phyloP scores from a whole-genome alignment of 2,113 vertebrate genomes.

The Tupaia tana region DNA sequence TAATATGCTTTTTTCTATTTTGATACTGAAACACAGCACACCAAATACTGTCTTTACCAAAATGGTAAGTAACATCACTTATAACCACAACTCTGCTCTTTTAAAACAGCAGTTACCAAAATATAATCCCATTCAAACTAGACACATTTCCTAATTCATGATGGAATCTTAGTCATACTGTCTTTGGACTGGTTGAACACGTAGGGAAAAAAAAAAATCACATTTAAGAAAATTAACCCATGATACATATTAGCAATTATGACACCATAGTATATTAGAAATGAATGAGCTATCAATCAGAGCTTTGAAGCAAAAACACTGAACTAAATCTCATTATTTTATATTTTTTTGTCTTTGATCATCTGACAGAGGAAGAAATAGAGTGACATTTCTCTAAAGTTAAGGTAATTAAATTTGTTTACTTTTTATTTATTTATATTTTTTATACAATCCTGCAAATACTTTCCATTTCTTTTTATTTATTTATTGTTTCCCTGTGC shows the following conservation, averaged over 20 bases:
- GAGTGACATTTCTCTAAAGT: neutral
- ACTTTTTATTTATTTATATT: neutral
- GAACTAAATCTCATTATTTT: neutral
- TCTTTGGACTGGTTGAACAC: neutral
- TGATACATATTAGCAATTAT: neutral
- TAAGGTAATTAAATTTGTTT: neutral
- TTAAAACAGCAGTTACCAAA: conserved; percentile 8
- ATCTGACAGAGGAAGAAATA: neutral
- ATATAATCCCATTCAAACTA: neutral
- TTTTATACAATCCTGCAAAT: neutral
- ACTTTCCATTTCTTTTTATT: too few relatives aligned
- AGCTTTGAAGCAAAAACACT: neutral
- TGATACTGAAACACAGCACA: neutral
- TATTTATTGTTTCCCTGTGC: too few relatives aligned
- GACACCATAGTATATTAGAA: neutral
- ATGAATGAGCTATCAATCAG: neutral
- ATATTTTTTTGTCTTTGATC: neutral
- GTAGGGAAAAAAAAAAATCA: neutral
- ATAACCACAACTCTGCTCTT: neutral
- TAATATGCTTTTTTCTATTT: conserved; percentile 26
- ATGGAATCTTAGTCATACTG: neutral
- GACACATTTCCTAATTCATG: neutral
- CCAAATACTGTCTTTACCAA: neutral
- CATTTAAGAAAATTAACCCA: neutral
- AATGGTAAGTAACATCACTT: conserved; percentile 16